phyloP scores from a whole-genome alignment of 2,888 invertebrate genomes.

The Conus canariensis region DNA sequence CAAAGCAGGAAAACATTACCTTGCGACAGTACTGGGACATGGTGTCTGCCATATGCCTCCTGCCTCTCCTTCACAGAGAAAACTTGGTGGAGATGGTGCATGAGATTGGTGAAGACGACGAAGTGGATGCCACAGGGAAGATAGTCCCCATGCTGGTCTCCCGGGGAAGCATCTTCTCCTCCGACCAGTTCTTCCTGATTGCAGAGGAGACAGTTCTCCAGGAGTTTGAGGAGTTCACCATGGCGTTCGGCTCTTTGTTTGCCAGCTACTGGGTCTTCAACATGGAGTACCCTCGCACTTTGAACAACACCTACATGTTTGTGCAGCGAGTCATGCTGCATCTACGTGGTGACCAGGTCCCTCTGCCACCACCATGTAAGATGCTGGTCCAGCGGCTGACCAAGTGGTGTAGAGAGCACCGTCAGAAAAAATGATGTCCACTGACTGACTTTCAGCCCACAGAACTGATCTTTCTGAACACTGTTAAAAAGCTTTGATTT shows the following conservation, averaged over 20 bases:
- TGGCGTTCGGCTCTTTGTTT: slow-evolving; percentile 72
- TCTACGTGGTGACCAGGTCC: slow-evolving; percentile 62
- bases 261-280: slow-evolving; percentile 75
- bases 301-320: slow-evolving; percentile 71
- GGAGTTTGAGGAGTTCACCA: slow-evolving; percentile 74
- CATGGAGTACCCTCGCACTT: slow-evolving; percentile 72
- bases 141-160: slow-evolving; percentile 74
- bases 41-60: slow-evolving; percentile 71
- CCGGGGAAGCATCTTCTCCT: slow-evolving; percentile 70
- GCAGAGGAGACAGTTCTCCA: slow-evolving; percentile 72
- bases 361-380: slow-evolving; percentile 62
- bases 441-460: neutral
- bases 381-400: slow-evolving; percentile 62
- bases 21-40: slow-evolving; percentile 74
- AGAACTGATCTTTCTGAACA: neutral
- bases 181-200: slow-evolving; percentile 73
- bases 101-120: slow-evolving; percentile 69
- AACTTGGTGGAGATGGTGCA: slow-evolving; percentile 72
- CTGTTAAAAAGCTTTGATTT: too few species aligned
- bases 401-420: slow-evolving; percentile 46
- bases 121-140: slow-evolving; percentile 70
- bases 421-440: slow-evolving; percentile 33
- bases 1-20: slow-evolving; percentile 69
- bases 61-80: slow-evolving; percentile 70
- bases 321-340: slow-evolving; percentile 70